Base-by-base conservation (phyloP, 2,888 invertebrate species). In the Meta bourneti region DNA sequence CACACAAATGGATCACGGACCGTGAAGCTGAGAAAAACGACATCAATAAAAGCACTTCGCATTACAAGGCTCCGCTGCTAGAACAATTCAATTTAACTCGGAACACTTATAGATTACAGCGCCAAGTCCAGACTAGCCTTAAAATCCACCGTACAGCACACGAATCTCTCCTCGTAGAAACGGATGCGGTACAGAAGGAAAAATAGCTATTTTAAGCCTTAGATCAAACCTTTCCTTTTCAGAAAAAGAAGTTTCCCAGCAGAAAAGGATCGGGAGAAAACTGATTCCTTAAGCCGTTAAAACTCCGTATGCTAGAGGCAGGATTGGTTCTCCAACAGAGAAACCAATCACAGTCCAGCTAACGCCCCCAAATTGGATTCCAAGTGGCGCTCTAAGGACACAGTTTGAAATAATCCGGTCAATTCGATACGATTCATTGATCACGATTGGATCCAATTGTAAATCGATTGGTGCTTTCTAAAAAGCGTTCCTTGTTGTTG, bases 311-410 rank as follows among this genome's bases (percentile, higher is more conserved):
- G 19, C 70, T 69, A 81, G 49, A 81, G 81, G 49, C 69, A 49
- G 70, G 70, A 49, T 61, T 79, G 79, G 54, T 20, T 61, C 61
- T 9, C 54, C 19, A 13, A 61, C 6, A 69, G n/a, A 69, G 69
- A 70, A 81, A 6, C 81, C 70, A 70, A 69, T 71, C 81, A 9
- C 81, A 49, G 70, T 4, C 49, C 19, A 19, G 49, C 70, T 81
- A 81, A 81, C 81, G 81, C 49, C 51, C 69, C 51, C 49, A 81
- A 81, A 81, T 81, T 81, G 81, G 49, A 81, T 81, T 81, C 49
- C 81, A 70, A 81, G 61, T 81, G 34, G 70, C 48, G 16, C 19
- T 81, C 34, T 48, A 70, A 61, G 61, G 79, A 69, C 52, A 71
- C 81, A 49, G 81, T 81, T 81, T 48, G 16, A 70, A 81, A 48